Evolutionary conservation across 2,797 vertebrate species (phyloP).

Genomic region (Tadarida brasiliensis): DNA sequence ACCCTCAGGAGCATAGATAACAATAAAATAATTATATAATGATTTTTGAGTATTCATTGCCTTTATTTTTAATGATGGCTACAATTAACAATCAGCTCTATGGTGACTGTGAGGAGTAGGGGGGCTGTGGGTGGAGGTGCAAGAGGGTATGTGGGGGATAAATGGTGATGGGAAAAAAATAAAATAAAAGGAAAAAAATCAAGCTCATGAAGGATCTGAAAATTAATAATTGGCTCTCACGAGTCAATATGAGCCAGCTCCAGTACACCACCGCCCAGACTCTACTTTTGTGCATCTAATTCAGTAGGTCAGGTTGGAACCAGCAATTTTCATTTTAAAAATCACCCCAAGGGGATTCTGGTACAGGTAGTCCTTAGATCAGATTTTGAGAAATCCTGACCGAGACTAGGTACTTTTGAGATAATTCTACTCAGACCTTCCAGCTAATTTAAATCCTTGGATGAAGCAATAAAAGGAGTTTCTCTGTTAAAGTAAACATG

Average conservation of each 20-base stretch:
- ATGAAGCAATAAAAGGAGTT: conserved; percentile 6
- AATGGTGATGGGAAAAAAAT: neutral
- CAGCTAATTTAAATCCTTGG: conserved; percentile 49
- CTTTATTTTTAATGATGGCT: conserved; percentile 19
- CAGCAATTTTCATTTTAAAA: conserved; percentile 20
- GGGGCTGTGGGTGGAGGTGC: neutral
- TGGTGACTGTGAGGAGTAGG: neutral
- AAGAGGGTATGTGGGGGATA: neutral
- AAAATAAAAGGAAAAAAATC: neutral
- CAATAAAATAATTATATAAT: neutral
- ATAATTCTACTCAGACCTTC: conserved; percentile 40
- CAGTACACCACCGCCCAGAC: rapidly evolving
- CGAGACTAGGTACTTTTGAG: neutral
- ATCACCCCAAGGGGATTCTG: neutral
- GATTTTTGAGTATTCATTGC: neutral
- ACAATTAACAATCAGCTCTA: neutral
- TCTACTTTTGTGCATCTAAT: neutral
- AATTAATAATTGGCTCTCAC: neutral
- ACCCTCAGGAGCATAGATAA: neutral
- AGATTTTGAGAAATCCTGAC: conserved; percentile 45
- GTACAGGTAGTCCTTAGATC: neutral
- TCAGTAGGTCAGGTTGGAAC: neutral
- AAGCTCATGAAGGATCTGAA: neutral
- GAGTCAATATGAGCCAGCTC: neutral
- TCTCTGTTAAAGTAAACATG: conserved; percentile 45